Conservation (phyloP, 1,140 invertebrate species). For the Capitella teleta region DNA sequence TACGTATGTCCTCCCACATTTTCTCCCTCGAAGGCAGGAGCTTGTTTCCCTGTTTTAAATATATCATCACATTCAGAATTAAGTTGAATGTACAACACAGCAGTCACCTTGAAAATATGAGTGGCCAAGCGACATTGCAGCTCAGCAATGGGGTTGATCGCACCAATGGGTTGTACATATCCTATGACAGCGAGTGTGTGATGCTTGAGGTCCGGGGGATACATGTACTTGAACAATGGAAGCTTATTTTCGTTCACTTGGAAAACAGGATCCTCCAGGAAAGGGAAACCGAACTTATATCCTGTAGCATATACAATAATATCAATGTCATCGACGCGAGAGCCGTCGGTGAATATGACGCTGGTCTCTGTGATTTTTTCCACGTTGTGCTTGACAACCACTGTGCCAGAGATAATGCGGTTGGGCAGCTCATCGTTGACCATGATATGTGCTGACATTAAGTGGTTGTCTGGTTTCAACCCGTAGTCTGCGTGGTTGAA, state of each 20-base stretch:
- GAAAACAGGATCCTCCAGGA: constrained; percentile 24
- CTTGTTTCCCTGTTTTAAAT: no score
- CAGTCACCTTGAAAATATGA: constrained; percentile 15
- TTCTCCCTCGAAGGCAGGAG: background rate
- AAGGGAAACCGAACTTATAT: constrained; percentile 29
- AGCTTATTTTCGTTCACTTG: constrained; percentile 33
- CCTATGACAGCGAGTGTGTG: constrained; percentile 45
- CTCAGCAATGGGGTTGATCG: constrained; percentile 46
- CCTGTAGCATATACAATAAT: constrained; percentile 30
- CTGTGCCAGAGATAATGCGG: constrained; percentile 42
- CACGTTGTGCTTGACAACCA: constrained; percentile 39
- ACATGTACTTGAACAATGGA: constrained; percentile 45
- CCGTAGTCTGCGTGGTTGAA: constrained; percentile 46
- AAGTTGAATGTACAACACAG: no score
- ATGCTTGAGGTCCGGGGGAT: constrained; percentile 37
- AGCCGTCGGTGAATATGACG: constrained; percentile 38
- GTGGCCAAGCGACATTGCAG: constrained; percentile 44
- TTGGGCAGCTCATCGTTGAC: constrained; percentile 50
- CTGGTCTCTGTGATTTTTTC: constrained; percentile 29
- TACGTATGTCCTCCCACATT: background rate
- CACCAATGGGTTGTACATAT: constrained; percentile 45
- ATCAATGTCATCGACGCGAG: constrained; percentile 27
- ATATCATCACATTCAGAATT: no score
- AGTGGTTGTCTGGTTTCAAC: constrained; percentile 41
- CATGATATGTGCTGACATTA: constrained; percentile 45